Evolutionary conservation across 2,888 invertebrate genomes (phyloP).

Genomic region (Brenthis ino): DNA sequence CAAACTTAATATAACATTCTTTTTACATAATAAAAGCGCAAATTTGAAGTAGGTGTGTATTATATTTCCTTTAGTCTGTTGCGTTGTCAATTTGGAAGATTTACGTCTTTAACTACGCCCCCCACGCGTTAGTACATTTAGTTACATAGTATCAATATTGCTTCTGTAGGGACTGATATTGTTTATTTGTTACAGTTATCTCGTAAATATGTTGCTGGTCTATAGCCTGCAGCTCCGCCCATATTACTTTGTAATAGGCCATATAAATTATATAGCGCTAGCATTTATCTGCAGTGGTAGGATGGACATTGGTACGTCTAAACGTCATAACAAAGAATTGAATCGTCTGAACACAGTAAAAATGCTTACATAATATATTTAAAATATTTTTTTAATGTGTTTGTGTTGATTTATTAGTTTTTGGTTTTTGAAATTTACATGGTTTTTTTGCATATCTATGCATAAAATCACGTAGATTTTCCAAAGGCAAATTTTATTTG

Average conservation of each 20-base stretch:
- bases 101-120: slow-evolving; percentile 47
- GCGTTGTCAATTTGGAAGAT: slow-evolving; percentile 52
- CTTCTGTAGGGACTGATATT: slow-evolving; percentile 19
- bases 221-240: slow-evolving; percentile 10
- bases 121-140: slow-evolving; percentile 23
- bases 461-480: no score
- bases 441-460: no score
- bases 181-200: slow-evolving; percentile 22
- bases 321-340: no score
- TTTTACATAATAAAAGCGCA: slow-evolving; percentile 16
- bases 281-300: not conserved
- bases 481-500: no score
- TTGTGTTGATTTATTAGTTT: no score
- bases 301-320: no score
- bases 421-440: no score
- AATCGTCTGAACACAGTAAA: no score
- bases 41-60: slow-evolving; percentile 37
- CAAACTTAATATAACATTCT: not conserved
- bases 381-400: no score
- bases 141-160: not conserved
- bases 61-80: slow-evolving; percentile 47
- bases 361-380: no score
- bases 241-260: not conserved
- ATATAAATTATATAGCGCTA: not conserved
- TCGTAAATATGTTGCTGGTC: slow-evolving; percentile 16